Percentiles rank a stretch among this genome's conserved stretches.
Conservation (phyloP, 2,113 vertebrate species). For the Siniperca knerii region DNA sequence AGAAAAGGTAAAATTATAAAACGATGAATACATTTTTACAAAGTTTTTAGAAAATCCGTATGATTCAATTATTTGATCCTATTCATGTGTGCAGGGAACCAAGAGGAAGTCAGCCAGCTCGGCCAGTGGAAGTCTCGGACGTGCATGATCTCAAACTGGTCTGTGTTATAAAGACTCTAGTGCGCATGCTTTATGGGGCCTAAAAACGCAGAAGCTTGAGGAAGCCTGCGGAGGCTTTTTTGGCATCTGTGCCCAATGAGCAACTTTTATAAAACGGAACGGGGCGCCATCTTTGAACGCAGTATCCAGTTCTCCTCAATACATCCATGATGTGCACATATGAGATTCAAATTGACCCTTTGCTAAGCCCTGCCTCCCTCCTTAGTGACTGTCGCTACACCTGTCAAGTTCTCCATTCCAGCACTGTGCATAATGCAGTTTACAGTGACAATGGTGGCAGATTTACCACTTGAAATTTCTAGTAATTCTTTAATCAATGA, state of each 20-base stretch:
- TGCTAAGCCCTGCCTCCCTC: not conserved
- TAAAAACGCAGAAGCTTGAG: not conserved
- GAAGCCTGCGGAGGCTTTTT: not conserved
- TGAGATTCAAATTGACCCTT: constrained; percentile 11
- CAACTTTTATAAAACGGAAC: no score
- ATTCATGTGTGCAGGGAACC: not conserved
- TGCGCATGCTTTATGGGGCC: not conserved
- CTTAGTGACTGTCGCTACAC: not conserved
- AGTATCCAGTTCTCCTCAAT: not conserved
- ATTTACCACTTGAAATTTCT: not conserved
- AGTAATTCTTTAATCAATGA: not conserved
- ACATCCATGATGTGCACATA: not conserved
- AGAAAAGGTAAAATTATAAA: not conserved
- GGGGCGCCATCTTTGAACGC: no score
- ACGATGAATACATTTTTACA: no score
- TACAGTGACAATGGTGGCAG: not conserved
- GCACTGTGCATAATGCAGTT: not conserved
- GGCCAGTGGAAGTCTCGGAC: not conserved
- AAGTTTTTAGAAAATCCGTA: no score
- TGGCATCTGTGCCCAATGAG: no score
- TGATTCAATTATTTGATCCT: not conserved
- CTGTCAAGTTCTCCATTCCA: not conserved
- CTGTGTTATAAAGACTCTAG: no score
- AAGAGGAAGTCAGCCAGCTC: no score
- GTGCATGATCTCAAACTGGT: not conserved